Evolutionary conservation across 2,888 invertebrate species (phyloP), one percentile per base, ranked within the genome.

Genomic region (Epirrhoe alternata): DNA sequence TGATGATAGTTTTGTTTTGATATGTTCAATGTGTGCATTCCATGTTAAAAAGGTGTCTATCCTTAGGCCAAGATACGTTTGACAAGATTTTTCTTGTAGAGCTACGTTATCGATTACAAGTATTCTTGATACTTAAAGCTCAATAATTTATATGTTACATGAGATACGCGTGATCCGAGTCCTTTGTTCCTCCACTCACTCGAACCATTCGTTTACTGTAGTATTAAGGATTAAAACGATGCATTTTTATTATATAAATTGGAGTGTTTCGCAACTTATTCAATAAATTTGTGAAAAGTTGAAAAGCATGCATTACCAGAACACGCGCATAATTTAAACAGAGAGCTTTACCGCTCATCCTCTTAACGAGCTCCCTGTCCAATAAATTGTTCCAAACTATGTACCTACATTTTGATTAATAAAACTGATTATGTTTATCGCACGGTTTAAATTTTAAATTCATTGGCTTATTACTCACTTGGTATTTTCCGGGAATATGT

Each of bases 301-400:
- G 73, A 78, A 81, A 79, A 76, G 77, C 81, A 84, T 81, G 79
- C 79, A 81, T 83, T 81, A 84, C 82, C 80, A 80, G 79, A 80
- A 81, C 78, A 77, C 77, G 79, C 77, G 80, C 81, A 85, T 86
- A 85, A 86, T 87, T 86, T 88, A 80, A 85, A 82, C 77, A 66
- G 77, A 81, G 80, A 83, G 86, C 84, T 86, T 88, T 86, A 80
- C 75, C 80, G 79, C 77, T 86, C 84, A 89, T 88, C 87, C 89
- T 82, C 84, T 83, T 88, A 87, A 88, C 84, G 86, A 86, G 86
- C 79, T 85, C 77, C 68, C 81, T 86, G 84, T 86, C 86, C 85
- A 83, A 88, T 88, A 88, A 89, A 89, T 88, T 86, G 80, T 82
- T 84, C 82, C 76, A 79, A 84, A 85, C 84, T 85, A 84, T 83